Evolutionary conservation across 2,888 invertebrate genomes (phyloP).

Genomic region (Agrochola circellaris): DNA sequence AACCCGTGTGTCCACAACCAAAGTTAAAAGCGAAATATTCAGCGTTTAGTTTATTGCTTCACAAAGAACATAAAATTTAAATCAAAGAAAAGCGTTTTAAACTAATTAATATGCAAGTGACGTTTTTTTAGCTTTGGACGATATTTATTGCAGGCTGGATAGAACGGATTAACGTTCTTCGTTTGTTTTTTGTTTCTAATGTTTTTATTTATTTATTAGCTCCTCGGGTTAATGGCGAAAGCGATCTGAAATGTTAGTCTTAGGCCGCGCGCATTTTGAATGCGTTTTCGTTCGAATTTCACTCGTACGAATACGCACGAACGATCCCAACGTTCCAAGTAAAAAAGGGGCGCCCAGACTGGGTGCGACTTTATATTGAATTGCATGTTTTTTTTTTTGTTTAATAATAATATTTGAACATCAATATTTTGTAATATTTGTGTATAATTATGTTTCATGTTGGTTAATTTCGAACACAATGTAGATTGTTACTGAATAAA

Average conservation of each 20-base stretch:
- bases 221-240: slow-evolving; percentile 20
- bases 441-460: no score
- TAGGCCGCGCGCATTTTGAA: no score
- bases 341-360: no score
- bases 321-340: no score
- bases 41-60: slow-evolving; percentile 53
- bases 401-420: no score
- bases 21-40: slow-evolving; percentile 48
- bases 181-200: slow-evolving; percentile 23
- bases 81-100: slow-evolving; percentile 56
- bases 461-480: no score
- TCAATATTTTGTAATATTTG: no score
- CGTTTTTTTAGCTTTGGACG: slow-evolving; percentile 27
- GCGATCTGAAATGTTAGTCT: background rate
- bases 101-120: slow-evolving; percentile 66
- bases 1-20: slow-evolving; percentile 19
- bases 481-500: no score
- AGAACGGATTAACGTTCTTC: slow-evolving; percentile 31
- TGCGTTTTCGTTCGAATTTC: no score
- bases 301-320: no score
- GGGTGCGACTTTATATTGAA: no score
- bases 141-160: slow-evolving; percentile 43
- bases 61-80: slow-evolving; percentile 56
- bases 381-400: no score
- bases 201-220: slow-evolving; percentile 43